Evolutionary conservation across 35 echinoderm and acorn worm genomes (phyloP).

Genomic region (Strongylocentrotus purpuratus): DNA sequence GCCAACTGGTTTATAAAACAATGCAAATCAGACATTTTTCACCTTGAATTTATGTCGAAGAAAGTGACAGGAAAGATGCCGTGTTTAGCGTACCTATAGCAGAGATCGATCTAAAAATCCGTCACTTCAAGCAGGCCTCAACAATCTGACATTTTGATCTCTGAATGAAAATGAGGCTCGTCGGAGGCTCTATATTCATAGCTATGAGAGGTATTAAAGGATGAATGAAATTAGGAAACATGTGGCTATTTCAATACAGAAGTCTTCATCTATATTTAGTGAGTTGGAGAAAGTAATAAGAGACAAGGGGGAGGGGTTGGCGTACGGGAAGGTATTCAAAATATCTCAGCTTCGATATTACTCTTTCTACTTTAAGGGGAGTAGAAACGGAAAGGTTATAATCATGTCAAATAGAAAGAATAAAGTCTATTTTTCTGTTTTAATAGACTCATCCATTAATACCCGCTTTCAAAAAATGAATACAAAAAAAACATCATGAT

Average conservation of each 20-base stretch:
- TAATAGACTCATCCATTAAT: too few species aligned
- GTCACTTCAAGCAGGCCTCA: not conserved
- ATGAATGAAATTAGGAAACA: not conserved
- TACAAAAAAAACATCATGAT: too few species aligned
- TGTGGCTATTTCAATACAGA: not conserved
- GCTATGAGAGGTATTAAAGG: not conserved
- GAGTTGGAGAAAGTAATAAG: not conserved
- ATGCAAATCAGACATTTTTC: too few species aligned
- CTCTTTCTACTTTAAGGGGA: not conserved
- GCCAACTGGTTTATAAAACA: too few species aligned
- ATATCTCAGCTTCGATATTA: not conserved
- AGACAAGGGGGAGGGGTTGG: not conserved
- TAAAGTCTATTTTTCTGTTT: too few species aligned
- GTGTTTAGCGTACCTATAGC: too few species aligned
- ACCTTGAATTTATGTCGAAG: too few species aligned
- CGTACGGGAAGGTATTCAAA: not conserved
- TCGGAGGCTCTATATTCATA: not conserved
- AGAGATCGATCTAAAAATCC: too few species aligned
- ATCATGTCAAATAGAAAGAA: too few species aligned
- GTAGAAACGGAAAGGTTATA: not conserved
- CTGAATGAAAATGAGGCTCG: not conserved
- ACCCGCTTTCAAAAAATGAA: too few species aligned
- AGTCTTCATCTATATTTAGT: not conserved
- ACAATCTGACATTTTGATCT: conserved; percentile 18
- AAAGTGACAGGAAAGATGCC: too few species aligned